Base-by-base conservation (phyloP, 1,140 invertebrate species). In the Trachymyrmex septentrionalis region DNA sequence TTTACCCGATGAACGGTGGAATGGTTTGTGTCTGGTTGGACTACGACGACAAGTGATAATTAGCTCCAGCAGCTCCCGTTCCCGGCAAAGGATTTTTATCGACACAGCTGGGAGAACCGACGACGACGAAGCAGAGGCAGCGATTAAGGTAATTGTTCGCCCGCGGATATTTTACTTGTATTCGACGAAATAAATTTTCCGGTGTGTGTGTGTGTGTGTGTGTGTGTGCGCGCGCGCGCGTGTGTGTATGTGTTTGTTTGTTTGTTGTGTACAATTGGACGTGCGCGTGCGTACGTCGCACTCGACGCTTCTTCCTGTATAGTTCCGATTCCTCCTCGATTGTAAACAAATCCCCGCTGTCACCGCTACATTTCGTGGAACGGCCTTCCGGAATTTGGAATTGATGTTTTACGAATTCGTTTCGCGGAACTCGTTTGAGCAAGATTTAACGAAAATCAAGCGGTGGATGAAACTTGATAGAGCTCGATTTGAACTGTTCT, bases 301-400 rank as follows among this genome's bases (percentile, higher is more conserved):
- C 14, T 34, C 50, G 27, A 19, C 24, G 21, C 27, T 73, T 34
- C 55, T 44, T 44, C 38, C 38, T 44, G 38, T 44, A 44, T 44
- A 44, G 38, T 73, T 72, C 53, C 80, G 38, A 72, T 82, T 59
- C 38, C 34, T 53, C 5, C 61, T 44, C 30, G 55, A 21, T 78
- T 78, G 76, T 78, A 78, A 78, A 78, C 76, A 78, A 78, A 78
- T 16, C 34, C n/a, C 30, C 30, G 14, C 50, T 21, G 77, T 57
- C 77, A 55, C n/a, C 0, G 27, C 10, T 27, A 30, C 53, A 6
- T 59, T 53, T 57, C 53, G 53, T 5, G 12, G 66, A 72, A 72
- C 50, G 64, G 6, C 6, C 34, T 63, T 10, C 2, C 44, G 67
- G 30, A 64, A 21, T 61, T 7, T 21, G 38, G 21, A n/a, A 6